Base-by-base conservation (phyloP, 2,797 vertebrate genomes). In the Peromyscus nudipes region DNA sequence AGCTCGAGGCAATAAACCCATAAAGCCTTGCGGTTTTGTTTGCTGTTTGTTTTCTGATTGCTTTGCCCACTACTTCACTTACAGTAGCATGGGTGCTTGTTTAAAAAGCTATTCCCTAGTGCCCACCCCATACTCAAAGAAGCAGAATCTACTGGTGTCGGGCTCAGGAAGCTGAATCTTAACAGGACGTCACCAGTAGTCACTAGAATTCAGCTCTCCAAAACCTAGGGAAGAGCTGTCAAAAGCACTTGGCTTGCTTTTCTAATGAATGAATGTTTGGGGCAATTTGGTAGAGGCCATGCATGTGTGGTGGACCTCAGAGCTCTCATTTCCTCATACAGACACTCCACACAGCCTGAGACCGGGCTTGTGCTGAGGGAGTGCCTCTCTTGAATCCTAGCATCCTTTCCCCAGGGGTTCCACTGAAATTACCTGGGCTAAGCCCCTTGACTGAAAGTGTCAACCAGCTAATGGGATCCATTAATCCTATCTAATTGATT, bases 311-410 rank as follows among this genome's bases (percentile, higher is more conserved):
- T 40, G 92, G 91, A 79, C 25, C n/a, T 57, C n/a, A 95, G 62
- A 93, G 14, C 31, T 87, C 29, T 82, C 14, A 27, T 64, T 67
- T 52, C 21, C 71, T 73, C 29, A 49, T 4, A 10, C 1, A 13
- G 1, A 13, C 0, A n/a, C 0, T 4, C 6, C 0, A n/a, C 3
- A 14, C 6, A 52, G 6, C 25, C 6, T 0, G 13, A 81, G 6
- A 4, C 29, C 73, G 82, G 57, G 4, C 60, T 71, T 81, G 1
- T 23, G 3, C 43, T 14, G 25, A 21, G 19, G 17, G 25, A 21
- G 19, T 19, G 29, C 16, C 55, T 62, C 55, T 92, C 40, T 37
- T 8, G 21, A 11, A 23, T 40, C 52, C 37, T 60, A 14, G 17
- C 27, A 67, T 49, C 65, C 34, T 93, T 76, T 80, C 62, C 23